Base-by-base conservation (phyloP, 2,113 vertebrate genomes). In the Sula dactylatra region DNA sequence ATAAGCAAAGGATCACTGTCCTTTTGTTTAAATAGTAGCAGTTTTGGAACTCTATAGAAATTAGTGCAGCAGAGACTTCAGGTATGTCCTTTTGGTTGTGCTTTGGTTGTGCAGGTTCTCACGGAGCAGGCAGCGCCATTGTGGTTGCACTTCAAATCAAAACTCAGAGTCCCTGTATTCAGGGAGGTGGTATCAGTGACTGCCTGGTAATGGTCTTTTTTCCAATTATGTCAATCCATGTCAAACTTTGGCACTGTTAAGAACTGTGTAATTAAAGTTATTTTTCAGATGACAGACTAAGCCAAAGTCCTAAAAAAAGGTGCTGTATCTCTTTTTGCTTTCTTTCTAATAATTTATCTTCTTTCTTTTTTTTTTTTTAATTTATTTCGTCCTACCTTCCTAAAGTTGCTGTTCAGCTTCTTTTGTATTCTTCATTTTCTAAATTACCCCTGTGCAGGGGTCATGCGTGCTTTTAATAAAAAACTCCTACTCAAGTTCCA, bases 51-150 rank as follows among this genome's bases (percentile, higher is more conserved):
- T 38, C 11, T 8, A 1, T 3, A 22, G 56, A 8, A 6, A 1
- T 45, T 1, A 8, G 8, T 1, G 36, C 70, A 49, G 38, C 14
- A 13, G 64, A 47, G 71, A 5, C 42, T 24, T 25, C 1, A 9
- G 15, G 4, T 29, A 1, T 0, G 18, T 27, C 26, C 36, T 14
- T 44, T 7, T 11, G 59, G n/a, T 4, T 11, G 5, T 45, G n/a
- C 18, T n/a, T 26, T 20, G 7, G 0, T 34, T 13, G 21, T 16
- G 1, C 4, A 24, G 29, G n/a, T 26, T 64, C 55, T 74, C 25
- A 1, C 19, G 0, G 40, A 20, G 83, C 52, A 26, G 78, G 65
- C 40, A 14, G 12, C 29, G 72, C 91, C 32, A 0, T 14, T 18
- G 9, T 3, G 40, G 11, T 16, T 54, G 67, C n/a, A 2, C 19